Percentiles rank a stretch among this genome's conserved stretches.
Conservation (phyloP, 2,113 vertebrate genomes). For the Oryzias woworae region DNA sequence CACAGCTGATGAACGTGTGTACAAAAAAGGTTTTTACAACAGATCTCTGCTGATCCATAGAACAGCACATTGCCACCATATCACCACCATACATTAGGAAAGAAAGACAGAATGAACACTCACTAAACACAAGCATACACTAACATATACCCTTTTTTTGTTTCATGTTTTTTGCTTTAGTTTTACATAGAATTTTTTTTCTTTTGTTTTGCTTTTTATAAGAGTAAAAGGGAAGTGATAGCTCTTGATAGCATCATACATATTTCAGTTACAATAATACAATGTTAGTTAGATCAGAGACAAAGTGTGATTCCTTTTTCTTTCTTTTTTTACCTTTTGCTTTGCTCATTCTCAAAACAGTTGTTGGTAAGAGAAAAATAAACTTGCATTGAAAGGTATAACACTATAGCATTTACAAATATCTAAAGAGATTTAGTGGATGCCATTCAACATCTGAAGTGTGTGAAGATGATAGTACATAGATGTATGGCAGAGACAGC, state of each 20-base stretch:
- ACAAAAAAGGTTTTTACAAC: slow-evolving; percentile 74
- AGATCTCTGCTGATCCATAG: slow-evolving; percentile 68
- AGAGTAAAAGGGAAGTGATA: slow-evolving; percentile 73
- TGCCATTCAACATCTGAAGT: slow-evolving; percentile 72
- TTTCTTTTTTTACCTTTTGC: slow-evolving; percentile 42
- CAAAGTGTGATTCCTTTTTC: slow-evolving; percentile 45
- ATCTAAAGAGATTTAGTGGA: slow-evolving; percentile 76
- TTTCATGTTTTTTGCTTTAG: slow-evolving; percentile 47
- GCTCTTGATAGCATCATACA: slow-evolving; percentile 79
- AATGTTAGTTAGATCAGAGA: slow-evolving; percentile 81
- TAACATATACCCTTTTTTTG: slow-evolving; percentile 74
- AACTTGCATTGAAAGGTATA: slow-evolving; percentile 73
- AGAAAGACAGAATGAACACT: slow-evolving; percentile 78
- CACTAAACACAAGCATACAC: slow-evolving; percentile 83
- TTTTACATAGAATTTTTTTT: slow-evolving; percentile 70
- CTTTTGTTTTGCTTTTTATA: slow-evolving; percentile 57
- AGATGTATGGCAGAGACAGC: slow-evolving; percentile 75
- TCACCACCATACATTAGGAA: slow-evolving; percentile 79
- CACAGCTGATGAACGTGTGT: slow-evolving; percentile 80
- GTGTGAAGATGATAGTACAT: slow-evolving; percentile 69
- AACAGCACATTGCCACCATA: slow-evolving; percentile 75
- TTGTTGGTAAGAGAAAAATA: slow-evolving; percentile 51
- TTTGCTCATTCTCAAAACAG: slow-evolving; percentile 65
- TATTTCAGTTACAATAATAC: slow-evolving; percentile 82
- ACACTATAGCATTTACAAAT: slow-evolving; percentile 83